These are phyloP conservation scores for Anableps anableps DNA, from an alignment of 2,797 vertebrate genomes.

Conservation along the genomic window DNA sequence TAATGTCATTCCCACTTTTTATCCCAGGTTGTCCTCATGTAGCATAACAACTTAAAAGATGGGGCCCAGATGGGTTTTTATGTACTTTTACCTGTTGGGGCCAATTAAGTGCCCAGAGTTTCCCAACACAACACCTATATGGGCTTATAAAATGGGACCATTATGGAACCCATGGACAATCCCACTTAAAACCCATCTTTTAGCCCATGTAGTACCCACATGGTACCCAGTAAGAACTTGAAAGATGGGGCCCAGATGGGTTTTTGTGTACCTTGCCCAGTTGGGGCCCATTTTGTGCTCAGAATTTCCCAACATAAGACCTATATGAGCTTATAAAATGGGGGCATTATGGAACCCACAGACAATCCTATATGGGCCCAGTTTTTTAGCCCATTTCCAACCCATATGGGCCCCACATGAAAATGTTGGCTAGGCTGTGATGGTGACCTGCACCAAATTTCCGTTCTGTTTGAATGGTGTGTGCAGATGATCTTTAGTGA, in stretches of 20 bases:
- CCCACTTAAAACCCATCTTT: too few relatives aligned
- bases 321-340: background rate
- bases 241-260: background rate
- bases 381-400: too few relatives aligned
- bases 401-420: too few relatives aligned
- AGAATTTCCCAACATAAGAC: background rate
- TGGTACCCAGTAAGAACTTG: background rate
- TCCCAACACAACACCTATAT: too few relatives aligned
- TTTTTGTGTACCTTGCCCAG: background rate
- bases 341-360: background rate
- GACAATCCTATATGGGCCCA: background rate
- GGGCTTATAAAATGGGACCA: too few relatives aligned
- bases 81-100: too few relatives aligned
- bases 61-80: too few relatives aligned
- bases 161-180: too few relatives aligned
- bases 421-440: background rate
- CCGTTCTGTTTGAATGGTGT: background rate
- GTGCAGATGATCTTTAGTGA: constrained; percentile 5
- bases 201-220: background rate
- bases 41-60: too few relatives aligned
- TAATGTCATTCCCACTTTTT: too few relatives aligned
- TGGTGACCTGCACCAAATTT: background rate
- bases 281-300: background rate
- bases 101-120: too few relatives aligned
- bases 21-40: too few relatives aligned